Evolutionary conservation across 2,888 invertebrate species (phyloP).

Genomic region (Microdon myrmicae): DNA sequence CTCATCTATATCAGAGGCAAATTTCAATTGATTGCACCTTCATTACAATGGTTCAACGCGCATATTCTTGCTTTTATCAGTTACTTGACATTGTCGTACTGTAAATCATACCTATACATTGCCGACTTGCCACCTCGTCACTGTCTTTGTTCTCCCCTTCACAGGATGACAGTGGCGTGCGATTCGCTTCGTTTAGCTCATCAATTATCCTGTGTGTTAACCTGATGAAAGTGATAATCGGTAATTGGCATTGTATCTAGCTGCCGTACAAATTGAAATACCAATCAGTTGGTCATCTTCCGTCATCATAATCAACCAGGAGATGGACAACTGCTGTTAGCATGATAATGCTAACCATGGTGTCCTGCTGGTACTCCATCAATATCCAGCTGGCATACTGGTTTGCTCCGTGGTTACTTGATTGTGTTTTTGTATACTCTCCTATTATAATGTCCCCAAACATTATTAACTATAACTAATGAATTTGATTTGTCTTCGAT

Average conservation of each 20-base stretch:
- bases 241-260: conserved; percentile 18
- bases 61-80: conserved; percentile 1
- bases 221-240: conserved; percentile 24
- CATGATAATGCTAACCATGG: no score
- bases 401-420: no score
- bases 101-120: conserved; percentile 15
- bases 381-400: no score
- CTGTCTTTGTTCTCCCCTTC: background rate
- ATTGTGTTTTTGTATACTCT: no score
- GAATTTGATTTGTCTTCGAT: no score
- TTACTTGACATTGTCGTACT: conserved; percentile 4
- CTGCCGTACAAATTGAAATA: conserved; percentile 18
- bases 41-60: conserved; percentile 20
- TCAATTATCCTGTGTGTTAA: conserved; percentile 24
- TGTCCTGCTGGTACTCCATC: no score
- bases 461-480: no score
- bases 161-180: conserved; percentile 3
- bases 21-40: conserved; percentile 23
- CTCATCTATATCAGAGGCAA: conserved; percentile 13
- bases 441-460: no score
- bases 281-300: conserved; percentile 14
- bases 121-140: no score
- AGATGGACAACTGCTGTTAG: conserved; percentile 5
- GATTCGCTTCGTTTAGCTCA: conserved; percentile 12
- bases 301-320: conserved; percentile 10